Percentiles rank a stretch among this genome's conserved stretches.
These are phyloP conservation scores for Maniola hyperantus DNA, from an alignment of 2,888 invertebrate species.

Conservation along the genomic window DNA sequence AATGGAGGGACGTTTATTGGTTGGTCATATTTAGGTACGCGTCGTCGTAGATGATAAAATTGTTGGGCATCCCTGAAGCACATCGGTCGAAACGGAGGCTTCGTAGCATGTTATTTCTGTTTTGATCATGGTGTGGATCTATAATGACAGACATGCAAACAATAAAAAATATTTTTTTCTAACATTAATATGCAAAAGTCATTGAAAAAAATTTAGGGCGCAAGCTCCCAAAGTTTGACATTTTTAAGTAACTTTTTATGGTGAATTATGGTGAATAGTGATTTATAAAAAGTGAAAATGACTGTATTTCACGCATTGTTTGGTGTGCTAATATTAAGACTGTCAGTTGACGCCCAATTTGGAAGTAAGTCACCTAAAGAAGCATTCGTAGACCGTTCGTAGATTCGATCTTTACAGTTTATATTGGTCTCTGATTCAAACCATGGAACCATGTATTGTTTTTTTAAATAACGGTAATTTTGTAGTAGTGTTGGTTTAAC, in stretches of 20 bases:
- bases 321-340: slow-evolving; percentile 55
- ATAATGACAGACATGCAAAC: slow-evolving; percentile 40
- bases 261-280: slow-evolving; percentile 33
- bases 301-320: slow-evolving; percentile 47
- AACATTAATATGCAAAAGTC: slow-evolving; percentile 6
- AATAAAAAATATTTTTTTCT: slow-evolving; percentile 5
- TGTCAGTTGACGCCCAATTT: slow-evolving; percentile 69
- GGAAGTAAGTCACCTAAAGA: slow-evolving; percentile 64
- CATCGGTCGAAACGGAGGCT: slow-evolving; percentile 61
- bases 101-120: slow-evolving; percentile 72
- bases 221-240: background rate
- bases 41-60: slow-evolving; percentile 15
- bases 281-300: slow-evolving; percentile 41
- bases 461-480: background rate
- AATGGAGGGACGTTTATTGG: too few relatives aligned
- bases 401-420: background rate
- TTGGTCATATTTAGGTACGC: too few relatives aligned
- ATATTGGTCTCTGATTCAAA: background rate
- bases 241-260: background rate
- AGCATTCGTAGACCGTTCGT: background rate
- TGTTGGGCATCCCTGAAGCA: slow-evolving; percentile 58
- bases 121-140: slow-evolving; percentile 48
- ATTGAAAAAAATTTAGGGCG: background rate
- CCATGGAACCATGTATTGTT: background rate
- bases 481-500: background rate